phyloP scores from a whole-genome alignment of 2,113 vertebrate species.

The Vombatus ursinus region DNA sequence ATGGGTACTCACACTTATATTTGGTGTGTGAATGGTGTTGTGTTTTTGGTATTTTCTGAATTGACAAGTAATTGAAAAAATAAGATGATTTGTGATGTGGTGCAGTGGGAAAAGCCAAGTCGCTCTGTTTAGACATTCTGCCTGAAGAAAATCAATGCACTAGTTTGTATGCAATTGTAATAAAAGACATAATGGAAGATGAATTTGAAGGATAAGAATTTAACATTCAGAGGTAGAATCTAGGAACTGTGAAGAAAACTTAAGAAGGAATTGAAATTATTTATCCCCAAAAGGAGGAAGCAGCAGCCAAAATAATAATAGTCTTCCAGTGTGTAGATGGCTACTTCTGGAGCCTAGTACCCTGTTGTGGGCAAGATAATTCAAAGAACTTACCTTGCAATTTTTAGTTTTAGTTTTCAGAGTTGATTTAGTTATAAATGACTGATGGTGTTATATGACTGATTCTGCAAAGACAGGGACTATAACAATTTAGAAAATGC shows the following conservation, averaged over 20 bases:
- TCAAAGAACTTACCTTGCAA: neutral
- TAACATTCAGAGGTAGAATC: neutral
- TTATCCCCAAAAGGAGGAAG: neutral
- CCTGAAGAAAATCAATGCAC: neutral
- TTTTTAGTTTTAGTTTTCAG: neutral
- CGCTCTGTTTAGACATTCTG: neutral
- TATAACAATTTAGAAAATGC: too few species aligned
- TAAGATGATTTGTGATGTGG: neutral
- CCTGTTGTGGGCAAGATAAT: neutral
- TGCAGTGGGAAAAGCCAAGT: neutral
- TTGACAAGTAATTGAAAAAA: neutral
- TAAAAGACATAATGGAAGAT: neutral
- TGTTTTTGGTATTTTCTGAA: neutral
- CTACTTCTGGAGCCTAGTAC: neutral
- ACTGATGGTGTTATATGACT: neutral
- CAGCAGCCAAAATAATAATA: neutral
- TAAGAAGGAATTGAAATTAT: neutral
- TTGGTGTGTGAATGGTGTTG: neutral
- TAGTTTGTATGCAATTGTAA: neutral
- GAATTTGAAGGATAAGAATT: neutral
- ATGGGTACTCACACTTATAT: neutral
- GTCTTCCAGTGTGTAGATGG: neutral
- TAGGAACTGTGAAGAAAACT: neutral
- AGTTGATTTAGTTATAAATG: neutral
- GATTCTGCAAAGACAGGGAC: neutral